Base-by-base conservation (phyloP, 2,888 invertebrate genomes). In the Iphiclides podalirius region DNA sequence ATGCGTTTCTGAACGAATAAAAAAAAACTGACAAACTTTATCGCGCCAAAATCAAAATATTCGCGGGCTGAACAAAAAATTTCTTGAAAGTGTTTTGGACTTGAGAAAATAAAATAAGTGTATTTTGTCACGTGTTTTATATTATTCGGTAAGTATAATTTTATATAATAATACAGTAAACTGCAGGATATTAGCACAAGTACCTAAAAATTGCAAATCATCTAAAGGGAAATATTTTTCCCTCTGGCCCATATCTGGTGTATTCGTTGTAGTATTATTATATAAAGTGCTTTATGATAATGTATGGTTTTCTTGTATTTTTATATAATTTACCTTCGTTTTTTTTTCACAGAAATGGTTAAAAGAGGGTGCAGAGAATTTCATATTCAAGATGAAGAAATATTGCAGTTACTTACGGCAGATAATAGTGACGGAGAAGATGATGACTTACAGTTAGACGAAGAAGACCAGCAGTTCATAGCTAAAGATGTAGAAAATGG, bases 381-480 rank as follows among this genome's bases (percentile, higher is more conserved):
- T 49, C 26, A 53, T 45, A 41, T 53, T 53, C 41, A 45, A 53
- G 38, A 49, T 49, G 42, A 49, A 12, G 52, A 52, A 53, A 52
- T 53, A 48, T 47, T 52, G 47, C 55, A 55, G 47, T 47, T 40
- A 9, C 39, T 39, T 23, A 39, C 26, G 39, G 26, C 39, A 39
- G 26, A 39, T 39, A 40, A 55, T 51, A 55, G 52, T 55, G 52
- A 53, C 51, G 55, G 47, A 39, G 55, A 55, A 53, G 48, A 55
- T 48, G 48, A 55, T 48, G 41, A 41, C 31, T 48, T 55, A 48
- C 48, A 51, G 52, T 53, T 55, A 48, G 52, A 55, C 46, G 51
- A 52, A 55, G 52, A 55, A 52, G 51, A 55, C 41, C 52, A 53
- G 51, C 50, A 45, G 46, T 51, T 48, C 43, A 48, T 48, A 40